A percentile compares a stretch with the other conserved stretches of the same genome.
phyloP scores from a whole-genome alignment of 2,797 vertebrate species.

The Pyrocephalus nanus region DNA sequence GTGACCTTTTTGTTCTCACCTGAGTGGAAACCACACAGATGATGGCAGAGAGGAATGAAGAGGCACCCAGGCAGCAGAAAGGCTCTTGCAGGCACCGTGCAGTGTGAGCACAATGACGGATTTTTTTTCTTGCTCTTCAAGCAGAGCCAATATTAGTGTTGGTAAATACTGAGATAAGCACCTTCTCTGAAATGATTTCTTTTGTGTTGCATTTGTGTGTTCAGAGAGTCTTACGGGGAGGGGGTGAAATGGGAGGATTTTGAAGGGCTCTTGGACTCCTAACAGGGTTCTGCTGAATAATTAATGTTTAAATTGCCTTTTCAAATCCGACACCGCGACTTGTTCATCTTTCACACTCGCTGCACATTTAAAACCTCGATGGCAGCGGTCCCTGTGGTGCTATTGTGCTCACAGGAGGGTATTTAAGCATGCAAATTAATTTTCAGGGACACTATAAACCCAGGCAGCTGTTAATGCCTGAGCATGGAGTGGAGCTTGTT shows the following conservation, averaged over 20 bases:
- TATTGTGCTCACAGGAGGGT: neutral
- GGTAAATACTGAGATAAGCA: neutral
- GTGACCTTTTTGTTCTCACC: neutral
- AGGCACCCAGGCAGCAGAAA: neutral
- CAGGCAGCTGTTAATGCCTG: constrained; percentile 4
- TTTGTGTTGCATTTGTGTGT: neutral
- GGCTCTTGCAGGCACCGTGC: neutral
- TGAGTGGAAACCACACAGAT: neutral
- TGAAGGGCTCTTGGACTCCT: constrained; percentile 21
- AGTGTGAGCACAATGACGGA: neutral
- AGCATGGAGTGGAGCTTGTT: neutral
- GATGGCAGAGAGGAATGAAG: neutral
- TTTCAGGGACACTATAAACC: neutral
- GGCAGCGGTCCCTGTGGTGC: constrained; percentile 6
- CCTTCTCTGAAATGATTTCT: neutral
- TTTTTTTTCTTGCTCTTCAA: neutral
- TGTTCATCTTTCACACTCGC: neutral
- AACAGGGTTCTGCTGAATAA: constrained; percentile 2
- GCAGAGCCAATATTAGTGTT: neutral
- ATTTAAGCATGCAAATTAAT: constrained; percentile 41
- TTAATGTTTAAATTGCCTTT: constrained; percentile 42
- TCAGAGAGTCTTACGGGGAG: neutral
- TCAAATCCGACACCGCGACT: neutral
- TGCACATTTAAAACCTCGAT: neutral
- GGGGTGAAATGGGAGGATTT: neutral